A percentile compares a stretch with the other conserved stretches of the same genome.
Evolutionary conservation across 1,140 invertebrate species (phyloP).

Genomic region (Brachionus rotundiformis): DNA sequence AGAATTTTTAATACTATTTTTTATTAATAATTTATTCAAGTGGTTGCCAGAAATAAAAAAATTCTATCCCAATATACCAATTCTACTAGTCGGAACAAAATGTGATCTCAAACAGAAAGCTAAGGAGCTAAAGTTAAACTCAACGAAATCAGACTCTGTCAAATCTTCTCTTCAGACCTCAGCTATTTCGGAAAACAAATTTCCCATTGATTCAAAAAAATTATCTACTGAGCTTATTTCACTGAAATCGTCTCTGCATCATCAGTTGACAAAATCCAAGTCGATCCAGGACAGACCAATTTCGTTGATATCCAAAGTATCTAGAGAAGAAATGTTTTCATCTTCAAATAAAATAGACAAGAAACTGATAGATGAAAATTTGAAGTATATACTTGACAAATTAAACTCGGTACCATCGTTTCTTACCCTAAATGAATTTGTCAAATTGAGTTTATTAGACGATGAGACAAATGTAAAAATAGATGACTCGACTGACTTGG

Average conservation of each 20-base stretch:
- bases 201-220: constrained; percentile 26
- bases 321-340: constrained; percentile 20
- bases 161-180: not conserved
- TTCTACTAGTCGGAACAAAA: constrained; percentile 77
- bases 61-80: constrained; percentile 87
- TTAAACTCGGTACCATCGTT: not conserved
- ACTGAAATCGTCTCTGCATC: not conserved
- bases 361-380: not conserved
- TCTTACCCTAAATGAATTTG: constrained; percentile 40
- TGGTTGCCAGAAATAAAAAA: constrained; percentile 81
- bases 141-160: not conserved
- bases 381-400: not conserved
- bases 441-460: constrained; percentile 22
- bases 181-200: not conserved
- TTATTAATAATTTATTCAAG: constrained; percentile 60
- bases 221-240: constrained; percentile 16
- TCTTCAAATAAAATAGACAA: not conserved
- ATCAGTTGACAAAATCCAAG: constrained; percentile 23
- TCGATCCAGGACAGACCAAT: constrained; percentile 9
- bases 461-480: not conserved
- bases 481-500: not conserved
- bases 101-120: constrained; percentile 40
- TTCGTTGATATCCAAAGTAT: constrained; percentile 19
- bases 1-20: not conserved
- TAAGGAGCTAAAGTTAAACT: constrained; percentile 30